Base-by-base conservation (phyloP, 2,888 invertebrate genomes). In the Pyralis farinalis region DNA sequence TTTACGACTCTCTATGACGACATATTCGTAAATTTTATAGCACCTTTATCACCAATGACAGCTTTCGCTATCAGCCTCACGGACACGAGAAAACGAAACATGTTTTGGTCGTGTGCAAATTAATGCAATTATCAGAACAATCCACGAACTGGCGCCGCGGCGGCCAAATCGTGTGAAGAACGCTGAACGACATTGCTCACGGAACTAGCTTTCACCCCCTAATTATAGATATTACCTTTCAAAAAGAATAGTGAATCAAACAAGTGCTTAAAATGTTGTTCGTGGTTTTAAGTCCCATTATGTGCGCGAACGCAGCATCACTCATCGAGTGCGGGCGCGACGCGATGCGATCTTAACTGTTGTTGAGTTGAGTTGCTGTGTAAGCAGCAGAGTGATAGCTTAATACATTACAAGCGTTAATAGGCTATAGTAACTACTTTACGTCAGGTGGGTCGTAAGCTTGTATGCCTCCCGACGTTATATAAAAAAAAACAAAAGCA, bases 131-230 rank as follows among this genome's bases (percentile, higher is more conserved):
- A 65, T 55, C 51, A 51, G 51, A 57, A 55, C 56, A 47, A 59
- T 44, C 43, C 43, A 49, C 51, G 49, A 58, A 62, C 49, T 37
- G 48, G 53, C 52, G 47, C 49, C 42, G 48, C 52, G 47, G 48
- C 42, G 48, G 48, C 53, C 54, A 53, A 58, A 56, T 64, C 67
- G 74, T 72, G 71, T 68, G 68, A 58, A 60, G 53, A 52, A 44
- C 31, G 31, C 9, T 12, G 21, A 54, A 58, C 58, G 59, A 58
- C 63, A 61, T 46, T 42, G 51, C 58, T 68, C 68, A 67, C 70
- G 77, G 71, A 73, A 58, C 64, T 61, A 47, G 67, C 81, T 83
- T 82, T 83, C 81, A 71, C 79, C 68, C 61, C 71, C 66, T 81
- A 78, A 82, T 81, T 79, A 74, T 72, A 63, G 71, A 62, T 73